phyloP scores from a whole-genome alignment of 2,797 vertebrate species.

The Poecilia picta region DNA sequence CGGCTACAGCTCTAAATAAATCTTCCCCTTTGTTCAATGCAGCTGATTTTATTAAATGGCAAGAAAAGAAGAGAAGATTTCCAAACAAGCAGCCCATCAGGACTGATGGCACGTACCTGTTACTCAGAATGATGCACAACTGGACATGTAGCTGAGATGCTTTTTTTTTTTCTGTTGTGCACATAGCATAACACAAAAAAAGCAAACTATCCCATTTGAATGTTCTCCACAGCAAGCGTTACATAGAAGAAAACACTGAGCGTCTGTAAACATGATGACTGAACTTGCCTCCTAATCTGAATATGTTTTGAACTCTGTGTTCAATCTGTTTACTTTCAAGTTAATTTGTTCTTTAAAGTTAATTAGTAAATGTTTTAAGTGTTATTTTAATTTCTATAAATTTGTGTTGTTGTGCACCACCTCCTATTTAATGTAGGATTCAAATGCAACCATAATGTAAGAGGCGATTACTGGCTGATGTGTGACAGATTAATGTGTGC shows the following conservation, averaged over 20 bases:
- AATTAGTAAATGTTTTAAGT: background rate
- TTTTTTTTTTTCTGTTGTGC: slow-evolving; percentile 40
- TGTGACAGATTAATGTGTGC: background rate
- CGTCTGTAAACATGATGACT: background rate
- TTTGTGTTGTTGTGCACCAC: background rate
- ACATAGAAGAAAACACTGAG: background rate
- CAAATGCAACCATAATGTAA: background rate
- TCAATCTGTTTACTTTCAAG: background rate
- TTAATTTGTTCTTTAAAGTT: background rate
- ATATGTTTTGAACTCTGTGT: background rate
- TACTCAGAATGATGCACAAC: slow-evolving; percentile 50
- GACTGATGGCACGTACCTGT: slow-evolving; percentile 4
- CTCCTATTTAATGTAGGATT: background rate
- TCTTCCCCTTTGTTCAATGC: slow-evolving; percentile 26
- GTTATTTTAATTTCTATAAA: background rate
- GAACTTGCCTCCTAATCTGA: background rate
- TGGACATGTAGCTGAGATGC: slow-evolving; percentile 37
- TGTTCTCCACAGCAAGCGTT: background rate
- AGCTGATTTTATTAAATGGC: slow-evolving; percentile 15
- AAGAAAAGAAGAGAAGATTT: background rate
- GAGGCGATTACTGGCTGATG: background rate
- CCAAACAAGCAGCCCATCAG: slow-evolving; percentile 29
- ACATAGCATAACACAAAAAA: slow-evolving; percentile 21
- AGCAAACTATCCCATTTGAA: background rate
- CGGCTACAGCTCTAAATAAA: background rate